Base-by-base conservation (phyloP, 2,113 vertebrate species). In the Hemichromis elongatus region DNA sequence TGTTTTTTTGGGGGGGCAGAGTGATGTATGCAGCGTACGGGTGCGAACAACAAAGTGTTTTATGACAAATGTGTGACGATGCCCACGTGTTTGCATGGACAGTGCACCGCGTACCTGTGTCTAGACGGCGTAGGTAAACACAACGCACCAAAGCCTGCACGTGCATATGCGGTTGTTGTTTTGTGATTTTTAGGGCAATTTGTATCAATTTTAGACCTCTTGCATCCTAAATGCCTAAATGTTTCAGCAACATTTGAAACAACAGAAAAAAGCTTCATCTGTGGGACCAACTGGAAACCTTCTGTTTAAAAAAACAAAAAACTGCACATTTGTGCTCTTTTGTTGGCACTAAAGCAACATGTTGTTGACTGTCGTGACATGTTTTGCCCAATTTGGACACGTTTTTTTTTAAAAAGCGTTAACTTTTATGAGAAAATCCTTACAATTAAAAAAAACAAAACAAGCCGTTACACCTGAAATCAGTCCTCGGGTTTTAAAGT, bases 21-120 rank as follows among this genome's bases (percentile, higher is more conserved):
- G 53, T 84, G 87, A 85, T 86, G 68, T 77, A 80, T 84, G 79
- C 86, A 47, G 30, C 19, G 77, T 56, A 59, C 79, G 82, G 86
- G 84, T 66, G 82, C 84, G 83, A 87, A 85, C 80, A 89, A 79
- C 68, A 73, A 26, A 47, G 61, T 85, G 88, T 80, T 89, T 80
- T 79, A 59, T 63, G 82, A 53, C 50, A 77, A 56, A 81, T 54
- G 57, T 37, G 40, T 9, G 35, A 68, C 7, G 47, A 84, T 30
- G 5, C 47, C 4, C 14, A 28, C 24, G 33, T 66, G 40, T 77
- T 55, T 55, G 47, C 40, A 61, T 33, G 50, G 79, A 14, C 68
- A 86, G 37, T 68, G 13, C 40, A 42, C 37, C 42, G 63, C 19
- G 13, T 19, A 54, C 78, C 37, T 83, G 61, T 24, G 79, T 89